phyloP scores from a whole-genome alignment of 1,140 invertebrate species.

The Acyrthosiphon pisum region DNA sequence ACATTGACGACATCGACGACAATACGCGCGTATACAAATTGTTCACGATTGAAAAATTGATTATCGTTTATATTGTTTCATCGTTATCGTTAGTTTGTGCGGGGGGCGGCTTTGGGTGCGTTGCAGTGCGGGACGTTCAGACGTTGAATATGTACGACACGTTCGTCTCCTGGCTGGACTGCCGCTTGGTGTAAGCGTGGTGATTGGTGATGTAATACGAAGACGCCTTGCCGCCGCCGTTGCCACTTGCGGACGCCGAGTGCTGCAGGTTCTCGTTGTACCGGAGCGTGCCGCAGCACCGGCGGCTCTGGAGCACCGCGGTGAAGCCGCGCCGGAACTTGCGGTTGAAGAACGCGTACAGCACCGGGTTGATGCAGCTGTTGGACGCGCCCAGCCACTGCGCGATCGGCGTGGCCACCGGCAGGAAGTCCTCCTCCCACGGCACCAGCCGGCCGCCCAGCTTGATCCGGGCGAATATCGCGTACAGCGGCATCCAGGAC shows the following conservation, averaged over 20 bases:
- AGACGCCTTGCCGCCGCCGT: constrained; percentile 68
- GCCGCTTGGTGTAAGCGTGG: constrained; percentile 63
- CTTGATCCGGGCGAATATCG: constrained; percentile 87
- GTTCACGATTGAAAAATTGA: background rate
- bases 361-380: constrained; percentile 95
- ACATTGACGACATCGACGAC: background rate
- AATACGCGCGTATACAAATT: too few relatives aligned
- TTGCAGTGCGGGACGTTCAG: background rate
- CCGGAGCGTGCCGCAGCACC: constrained; percentile 81
- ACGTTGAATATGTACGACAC: constrained; percentile 63
- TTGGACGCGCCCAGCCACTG: constrained; percentile 97
- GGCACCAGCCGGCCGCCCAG: constrained; percentile 74
- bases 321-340: constrained; percentile 94
- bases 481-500: constrained; percentile 94
- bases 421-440: constrained; percentile 80
- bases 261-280: constrained; percentile 78
- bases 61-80: background rate
- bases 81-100: background rate
- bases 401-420: constrained; percentile 85
- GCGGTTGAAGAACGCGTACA: constrained; percentile 98
- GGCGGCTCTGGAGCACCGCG: constrained; percentile 82
- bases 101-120: background rate
- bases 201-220: constrained; percentile 75
- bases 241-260: constrained; percentile 71
- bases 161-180: constrained; percentile 61